Conservation (phyloP, 2,797 vertebrate species). For the Neoniphon sammara region DNA sequence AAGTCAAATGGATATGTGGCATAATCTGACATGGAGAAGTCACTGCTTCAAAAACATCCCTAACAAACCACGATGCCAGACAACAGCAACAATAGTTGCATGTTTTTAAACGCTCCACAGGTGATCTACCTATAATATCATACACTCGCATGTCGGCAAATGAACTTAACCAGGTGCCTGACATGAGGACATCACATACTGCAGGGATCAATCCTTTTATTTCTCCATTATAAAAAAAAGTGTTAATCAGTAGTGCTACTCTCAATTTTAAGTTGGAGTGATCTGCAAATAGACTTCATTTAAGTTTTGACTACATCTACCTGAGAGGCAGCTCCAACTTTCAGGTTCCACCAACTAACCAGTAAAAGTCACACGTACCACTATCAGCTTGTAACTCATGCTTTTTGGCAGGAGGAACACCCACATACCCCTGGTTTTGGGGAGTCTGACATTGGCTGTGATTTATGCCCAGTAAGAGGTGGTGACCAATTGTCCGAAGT, state of each 20-base stretch:
- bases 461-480: constrained; percentile 75
- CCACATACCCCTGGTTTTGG: constrained; percentile 54
- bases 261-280: neutral
- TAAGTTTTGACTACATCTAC: neutral
- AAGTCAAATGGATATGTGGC: constrained; percentile 88
- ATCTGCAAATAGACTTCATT: constrained; percentile 12
- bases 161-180: constrained; percentile 59
- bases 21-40: constrained; percentile 86
- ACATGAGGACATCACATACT: neutral
- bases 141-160: constrained; percentile 21
- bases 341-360: constrained; percentile 41
- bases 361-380: constrained; percentile 47
- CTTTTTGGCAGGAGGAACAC: constrained; percentile 59
- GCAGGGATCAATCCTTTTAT: neutral
- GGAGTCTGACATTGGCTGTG: constrained; percentile 65
- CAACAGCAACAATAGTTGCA: constrained; percentile 66
- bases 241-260: constrained; percentile 3
- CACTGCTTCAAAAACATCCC: constrained; percentile 83
- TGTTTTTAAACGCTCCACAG: constrained; percentile 76
- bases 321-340: constrained; percentile 38
- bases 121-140: constrained; percentile 60
- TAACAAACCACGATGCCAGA: constrained; percentile 80
- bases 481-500: constrained; percentile 75
- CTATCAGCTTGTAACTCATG: constrained; percentile 52
- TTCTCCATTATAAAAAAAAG: neutral